Percentiles rank a stretch among this genome's conserved stretches.
phyloP scores from a whole-genome alignment of 2,888 invertebrate species.

The Stenurella melanura region DNA sequence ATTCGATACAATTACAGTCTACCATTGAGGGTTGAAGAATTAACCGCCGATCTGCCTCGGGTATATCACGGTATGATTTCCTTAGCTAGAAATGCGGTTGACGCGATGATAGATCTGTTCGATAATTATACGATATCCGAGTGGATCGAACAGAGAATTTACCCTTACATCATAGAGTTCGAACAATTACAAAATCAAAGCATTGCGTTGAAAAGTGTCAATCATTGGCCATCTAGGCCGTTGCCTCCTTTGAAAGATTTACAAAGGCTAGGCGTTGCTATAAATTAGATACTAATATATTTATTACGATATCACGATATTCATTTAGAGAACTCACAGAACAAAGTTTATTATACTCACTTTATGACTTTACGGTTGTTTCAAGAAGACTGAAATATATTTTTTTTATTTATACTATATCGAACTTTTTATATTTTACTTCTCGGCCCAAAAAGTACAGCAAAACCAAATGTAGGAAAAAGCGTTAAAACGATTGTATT shows the following conservation, averaged over 20 bases:
- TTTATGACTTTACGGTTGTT: slow-evolving; percentile 28
- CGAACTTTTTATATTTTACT: background rate
- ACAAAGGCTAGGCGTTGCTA: slow-evolving; percentile 69
- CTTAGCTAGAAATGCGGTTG: slow-evolving; percentile 76
- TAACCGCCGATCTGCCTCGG: slow-evolving; percentile 76
- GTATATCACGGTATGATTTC: slow-evolving; percentile 77
- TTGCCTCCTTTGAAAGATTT: slow-evolving; percentile 75
- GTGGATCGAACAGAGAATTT: slow-evolving; percentile 81
- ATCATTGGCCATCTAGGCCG: slow-evolving; percentile 79
- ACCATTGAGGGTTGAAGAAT: slow-evolving; percentile 79
- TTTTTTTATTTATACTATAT: slow-evolving; percentile 1
- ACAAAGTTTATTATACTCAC: slow-evolving; percentile 4
- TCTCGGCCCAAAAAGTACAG: background rate
- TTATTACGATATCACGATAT: background rate
- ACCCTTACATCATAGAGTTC: slow-evolving; percentile 75
- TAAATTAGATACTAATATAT: slow-evolving; percentile 41
- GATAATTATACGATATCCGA: slow-evolving; percentile 79
- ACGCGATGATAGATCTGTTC: slow-evolving; percentile 77
- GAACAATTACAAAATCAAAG: slow-evolving; percentile 77
- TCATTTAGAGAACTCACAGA: slow-evolving; percentile 16
- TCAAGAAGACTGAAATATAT: slow-evolving; percentile 30
- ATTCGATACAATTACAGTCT: slow-evolving; percentile 81
- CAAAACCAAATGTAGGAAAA: too few relatives aligned
- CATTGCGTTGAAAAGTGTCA: slow-evolving; percentile 74
- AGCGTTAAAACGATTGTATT: too few relatives aligned